Evolutionary conservation across 2,888 invertebrate genomes (phyloP), one percentile per base, ranked within the genome.

Genomic region (Ephialtes manifestator): DNA sequence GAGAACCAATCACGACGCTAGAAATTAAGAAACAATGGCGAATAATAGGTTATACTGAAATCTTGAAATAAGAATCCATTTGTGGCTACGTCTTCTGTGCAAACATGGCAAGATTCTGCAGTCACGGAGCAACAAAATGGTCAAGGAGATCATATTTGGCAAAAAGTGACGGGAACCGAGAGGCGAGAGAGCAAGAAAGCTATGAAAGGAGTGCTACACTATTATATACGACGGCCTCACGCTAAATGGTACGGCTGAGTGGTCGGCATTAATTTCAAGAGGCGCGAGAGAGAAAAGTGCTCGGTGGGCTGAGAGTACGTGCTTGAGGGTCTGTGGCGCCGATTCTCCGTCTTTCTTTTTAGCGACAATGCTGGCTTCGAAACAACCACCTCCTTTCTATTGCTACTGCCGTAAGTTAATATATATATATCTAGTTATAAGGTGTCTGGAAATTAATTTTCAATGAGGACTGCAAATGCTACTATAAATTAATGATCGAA

Each of bases 231-330:
- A 81, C 65, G 79, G 83, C 83, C 20, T 39, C 76, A 75, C 77
- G 81, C 85, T 88, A 89, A 90, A 89, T 87, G 88, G 83, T 87
- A 88, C 84, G 82, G 85, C 84, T 87, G 87, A 89, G 87, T 89
- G 88, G 88, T 88, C 85, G 87, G 82, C 87, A 88, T 89, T 90
- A 87, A 90, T 91, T 89, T 90, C 87, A 87, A 90, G 87, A 68
- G 86, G 84, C 80, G 83, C 79, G 86, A 80, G 55, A 46, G 75
- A 77, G 72, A 77, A 87, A 88, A 89, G 87, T 88, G 88, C 87
- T 87, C 81, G 60, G 35, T 72, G 58, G 67, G 68, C 76, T 84
- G 65, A 39, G 87, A 86, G 81, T 89, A 90, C 90, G 90, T 90
- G 91, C 90, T 90, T 86, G 90, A 90, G 90, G 86, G 88, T 68